Evolutionary conservation across 2,888 invertebrate species (phyloP).

Genomic region (Formica aserva): DNA sequence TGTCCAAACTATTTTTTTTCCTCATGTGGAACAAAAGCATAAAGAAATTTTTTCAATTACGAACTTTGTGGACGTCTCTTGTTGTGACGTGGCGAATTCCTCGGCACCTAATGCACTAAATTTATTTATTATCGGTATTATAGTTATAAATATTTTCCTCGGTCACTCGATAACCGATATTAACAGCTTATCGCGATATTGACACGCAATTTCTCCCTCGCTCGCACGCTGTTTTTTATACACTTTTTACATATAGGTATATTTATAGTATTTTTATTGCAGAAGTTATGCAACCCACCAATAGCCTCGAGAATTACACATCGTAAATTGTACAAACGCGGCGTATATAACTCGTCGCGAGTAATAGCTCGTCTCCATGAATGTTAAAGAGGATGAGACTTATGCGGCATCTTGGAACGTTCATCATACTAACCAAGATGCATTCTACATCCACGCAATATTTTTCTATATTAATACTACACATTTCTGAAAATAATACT

Average conservation of each 20-base stretch:
- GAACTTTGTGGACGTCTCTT: conserved; percentile 30
- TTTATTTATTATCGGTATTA: conserved; percentile 38
- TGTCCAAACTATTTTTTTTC: conserved; percentile 45
- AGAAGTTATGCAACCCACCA: conserved; percentile 26
- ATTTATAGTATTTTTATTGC: conserved; percentile 47
- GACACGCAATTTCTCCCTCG: conserved; percentile 49
- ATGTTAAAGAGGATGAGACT: conserved; percentile 49
- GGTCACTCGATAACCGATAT: conserved; percentile 49
- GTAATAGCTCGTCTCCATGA: conserved; percentile 50
- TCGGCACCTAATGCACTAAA: background rate
- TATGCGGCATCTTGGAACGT: conserved; percentile 32
- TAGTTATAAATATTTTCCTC: conserved; percentile 53
- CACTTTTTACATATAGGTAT: background rate
- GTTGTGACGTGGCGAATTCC: background rate
- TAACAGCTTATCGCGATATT: conserved; percentile 35
- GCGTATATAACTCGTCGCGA: conserved; percentile 36
- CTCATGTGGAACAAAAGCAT: conserved; percentile 1
- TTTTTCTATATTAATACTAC: background rate
- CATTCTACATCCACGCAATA: background rate
- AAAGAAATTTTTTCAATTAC: conserved; percentile 46
- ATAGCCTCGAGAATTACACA: conserved; percentile 35
- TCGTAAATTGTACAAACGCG: conserved; percentile 50
- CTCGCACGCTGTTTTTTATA: background rate
- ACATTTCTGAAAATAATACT: conserved; percentile 5
- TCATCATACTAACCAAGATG: conserved; percentile 16